Evolutionary conservation across 1,140 invertebrate species (phyloP), one percentile per base, ranked within the genome.

Genomic region (Bombus vancouverensis): DNA sequence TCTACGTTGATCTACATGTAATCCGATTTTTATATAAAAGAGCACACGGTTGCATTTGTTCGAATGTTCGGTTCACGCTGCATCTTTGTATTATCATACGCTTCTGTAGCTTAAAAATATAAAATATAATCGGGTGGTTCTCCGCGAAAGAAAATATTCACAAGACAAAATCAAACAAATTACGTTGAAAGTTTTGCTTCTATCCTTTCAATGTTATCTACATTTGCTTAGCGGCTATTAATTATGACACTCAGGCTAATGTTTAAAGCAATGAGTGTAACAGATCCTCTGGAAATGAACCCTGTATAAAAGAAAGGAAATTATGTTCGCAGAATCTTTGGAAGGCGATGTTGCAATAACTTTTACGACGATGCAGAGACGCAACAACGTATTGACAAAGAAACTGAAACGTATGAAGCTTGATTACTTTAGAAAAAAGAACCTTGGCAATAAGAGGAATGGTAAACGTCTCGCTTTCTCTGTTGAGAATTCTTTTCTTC

Each of bases 311-410:
- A 70, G 25, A 62, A 83, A 25, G 37, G 42, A 39, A 34, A 42
- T 83, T 82, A 32, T 4, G 18, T 4, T 68, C 22, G 47, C 32
- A 57, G 15, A 83, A 82, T 71, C 44, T 28, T 57, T 8, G 10
- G 18, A 10, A 28, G 79, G 1, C 5, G 0, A 44, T 47, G 47
- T 59, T 34, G 80, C 28, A 76, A 76, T 32, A 6, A 25, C 3
- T 76, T 75, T 76, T 76, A 70, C n/a, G 22, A 10, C 4, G 1
- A 42, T 28, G 10, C 4, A 32, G 37, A 32, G 8, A 79, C 65
- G 66, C n/a, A 57, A 59, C 42, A 47, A 34, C 47, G 25, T 22
- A 6, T 79, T 44, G 39, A 84, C 75, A 79, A 79, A 84, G 76
- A 47, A 83, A 83, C 37, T 8, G 72, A 47, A 28, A 66, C 68